Base-by-base conservation (phyloP, 1,140 invertebrate genomes). In the Bombus waltoni region DNA sequence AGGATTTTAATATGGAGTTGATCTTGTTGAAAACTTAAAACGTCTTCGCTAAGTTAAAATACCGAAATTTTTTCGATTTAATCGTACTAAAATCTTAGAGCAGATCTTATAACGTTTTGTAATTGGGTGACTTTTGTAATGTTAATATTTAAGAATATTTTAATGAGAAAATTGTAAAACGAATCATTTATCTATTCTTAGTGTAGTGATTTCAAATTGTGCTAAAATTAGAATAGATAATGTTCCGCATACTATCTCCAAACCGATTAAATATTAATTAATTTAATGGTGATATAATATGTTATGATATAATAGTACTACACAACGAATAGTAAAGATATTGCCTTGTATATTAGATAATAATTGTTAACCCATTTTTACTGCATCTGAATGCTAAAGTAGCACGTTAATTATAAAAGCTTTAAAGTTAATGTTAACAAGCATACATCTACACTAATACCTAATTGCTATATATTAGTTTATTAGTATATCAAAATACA, bases 301-400 rank as follows among this genome's bases (percentile, higher is more conserved):
- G 47, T 53, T 53, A 53, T 22, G 8, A 18, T 78, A 18, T 32
- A 32, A 25, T 66, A 65, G 25, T 70, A 38, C 11, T 42, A 5
- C 38, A 66, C 25, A 53, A 76, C 59, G 59, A 38, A 62, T 66
- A 83, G 5, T 65, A 47, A 44, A 10, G 18, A 53, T 28, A 42
- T 74, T 83, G 72, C 81, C 62, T 83, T 47, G 44, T 32, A 76
- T 38, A 38, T 66, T 76, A 66, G 35, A 44, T 76, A 66, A 38
- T 22, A 83, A 18, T 40, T 72, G 42, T 76, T 74, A 66, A 44
- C 13, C 18, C 28, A 76, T 53, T 65, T 66, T 65, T 71, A 53
- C 28, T n/a, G 32, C 42, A 40, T 47, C 32, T 3, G 18, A 83
- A 65, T 75, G 59, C 32, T 66, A 83, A 53, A 8, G n/a, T 59